These are phyloP conservation scores for Rhincodon typus DNA, from an alignment of 2,797 vertebrate genomes.

Conservation along the genomic window DNA sequence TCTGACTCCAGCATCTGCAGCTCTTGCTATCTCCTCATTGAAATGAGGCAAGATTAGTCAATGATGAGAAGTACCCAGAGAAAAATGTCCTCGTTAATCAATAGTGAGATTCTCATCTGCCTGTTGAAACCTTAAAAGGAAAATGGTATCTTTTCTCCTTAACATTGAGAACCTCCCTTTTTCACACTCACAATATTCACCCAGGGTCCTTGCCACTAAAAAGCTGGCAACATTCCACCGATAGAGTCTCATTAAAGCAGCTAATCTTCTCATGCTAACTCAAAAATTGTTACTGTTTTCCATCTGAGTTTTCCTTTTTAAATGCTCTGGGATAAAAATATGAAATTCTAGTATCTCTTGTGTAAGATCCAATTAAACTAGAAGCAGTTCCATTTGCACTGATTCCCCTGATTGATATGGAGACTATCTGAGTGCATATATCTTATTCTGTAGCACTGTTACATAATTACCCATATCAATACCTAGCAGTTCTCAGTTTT, in stretches of 20 bases:
- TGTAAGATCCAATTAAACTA: neutral
- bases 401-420: neutral
- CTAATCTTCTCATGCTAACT: neutral
- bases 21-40: too few relatives aligned
- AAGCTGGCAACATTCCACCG: neutral
- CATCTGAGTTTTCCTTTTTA: neutral
- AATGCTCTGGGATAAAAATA: too few relatives aligned
- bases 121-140: too few relatives aligned
- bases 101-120: too few relatives aligned
- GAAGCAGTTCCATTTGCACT: neutral
- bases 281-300: neutral
- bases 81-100: too few relatives aligned
- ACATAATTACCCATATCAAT: neutral
- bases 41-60: too few relatives aligned
- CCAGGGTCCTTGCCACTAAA: neutral
- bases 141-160: too few relatives aligned
- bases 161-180: too few relatives aligned
- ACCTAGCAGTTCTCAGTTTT: neutral
- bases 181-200: too few relatives aligned
- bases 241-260: neutral
- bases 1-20: too few relatives aligned
- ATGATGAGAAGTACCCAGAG: too few relatives aligned
- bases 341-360: neutral
- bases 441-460: neutral
- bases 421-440: neutral